These are phyloP conservation scores for Nibea coibor DNA, from an alignment of 2,113 vertebrate genomes.

Conservation along the genomic window DNA sequence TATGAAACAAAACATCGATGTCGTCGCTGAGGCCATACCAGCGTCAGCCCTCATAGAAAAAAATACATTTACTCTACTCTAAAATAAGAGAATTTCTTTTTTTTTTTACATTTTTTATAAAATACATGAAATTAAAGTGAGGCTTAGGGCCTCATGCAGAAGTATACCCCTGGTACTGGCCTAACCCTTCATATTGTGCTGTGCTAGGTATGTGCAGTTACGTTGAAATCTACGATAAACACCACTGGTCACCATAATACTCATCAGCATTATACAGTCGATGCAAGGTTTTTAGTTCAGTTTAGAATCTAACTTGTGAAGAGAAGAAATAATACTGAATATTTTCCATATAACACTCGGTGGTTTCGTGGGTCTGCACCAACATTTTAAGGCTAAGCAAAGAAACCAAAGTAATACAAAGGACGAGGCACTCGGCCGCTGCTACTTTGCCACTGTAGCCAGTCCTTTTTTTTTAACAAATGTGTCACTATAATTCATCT, in stretches of 20 bases:
- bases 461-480: constrained; percentile 27
- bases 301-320: constrained; percentile 58
- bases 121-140: constrained; percentile 66
- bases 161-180: constrained; percentile 64
- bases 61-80: constrained; percentile 58
- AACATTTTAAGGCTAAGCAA: constrained; percentile 35
- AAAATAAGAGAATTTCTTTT: constrained; percentile 60
- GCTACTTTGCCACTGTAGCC: constrained; percentile 9
- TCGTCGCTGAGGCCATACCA: constrained; percentile 65
- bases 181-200: constrained; percentile 58
- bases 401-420: constrained; percentile 33
- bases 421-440: constrained; percentile 45
- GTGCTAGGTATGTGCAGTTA: constrained; percentile 59
- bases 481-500: constrained; percentile 20
- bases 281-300: constrained; percentile 53
- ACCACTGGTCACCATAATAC: constrained; percentile 45
- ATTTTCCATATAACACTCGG: constrained; percentile 46
- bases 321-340: constrained; percentile 62
- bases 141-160: constrained; percentile 66
- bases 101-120: constrained; percentile 57
- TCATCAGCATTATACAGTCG: constrained; percentile 54
- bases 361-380: constrained; percentile 34
- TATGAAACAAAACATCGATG: constrained; percentile 70
- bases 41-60: constrained; percentile 66
- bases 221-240: constrained; percentile 62